Percentiles rank a stretch among this genome's conserved stretches.
Evolutionary conservation across 1,140 invertebrate genomes (phyloP).

Genomic region (Megathymus violae): DNA sequence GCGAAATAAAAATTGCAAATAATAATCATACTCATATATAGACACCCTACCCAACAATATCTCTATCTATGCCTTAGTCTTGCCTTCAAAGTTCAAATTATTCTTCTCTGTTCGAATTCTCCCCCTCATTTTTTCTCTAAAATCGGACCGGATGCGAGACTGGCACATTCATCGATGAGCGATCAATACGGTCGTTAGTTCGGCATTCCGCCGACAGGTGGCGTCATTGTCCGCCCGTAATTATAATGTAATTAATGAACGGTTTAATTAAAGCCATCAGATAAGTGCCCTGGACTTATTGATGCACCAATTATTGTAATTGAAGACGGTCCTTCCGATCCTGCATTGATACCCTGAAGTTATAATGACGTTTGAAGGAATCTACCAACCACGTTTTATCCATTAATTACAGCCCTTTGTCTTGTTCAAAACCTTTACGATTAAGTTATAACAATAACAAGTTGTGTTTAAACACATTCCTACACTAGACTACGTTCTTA

Average conservation of each 20-base stretch:
- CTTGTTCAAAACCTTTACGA: too few relatives aligned
- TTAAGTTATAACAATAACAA: too few relatives aligned
- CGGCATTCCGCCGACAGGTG: constrained; percentile 70
- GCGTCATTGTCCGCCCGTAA: constrained; percentile 71
- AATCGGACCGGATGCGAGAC: constrained; percentile 29
- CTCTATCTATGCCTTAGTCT: too few relatives aligned
- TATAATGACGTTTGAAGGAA: constrained; percentile 30
- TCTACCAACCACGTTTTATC: neutral
- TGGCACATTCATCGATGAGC: constrained; percentile 41
- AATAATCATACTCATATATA: too few relatives aligned
- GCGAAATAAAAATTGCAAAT: too few relatives aligned
- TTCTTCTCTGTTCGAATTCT: too few relatives aligned
- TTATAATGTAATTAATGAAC: constrained; percentile 79
- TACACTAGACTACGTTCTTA: too few relatives aligned
- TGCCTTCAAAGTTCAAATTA: too few relatives aligned
- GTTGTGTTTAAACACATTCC: too few relatives aligned
- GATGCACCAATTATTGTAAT: constrained; percentile 75
- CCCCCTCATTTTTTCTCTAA: constrained; percentile 29
- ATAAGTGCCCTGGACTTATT: constrained; percentile 67
- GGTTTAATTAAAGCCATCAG: constrained; percentile 72
- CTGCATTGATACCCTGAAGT: constrained; percentile 40
- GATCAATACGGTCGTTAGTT: constrained; percentile 67
- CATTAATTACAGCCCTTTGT: neutral
- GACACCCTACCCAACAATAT: too few relatives aligned
- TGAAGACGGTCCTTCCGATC: constrained; percentile 50